phyloP scores from a whole-genome alignment of 2,113 vertebrate species.

The Syngnathoides biaculeatus region DNA sequence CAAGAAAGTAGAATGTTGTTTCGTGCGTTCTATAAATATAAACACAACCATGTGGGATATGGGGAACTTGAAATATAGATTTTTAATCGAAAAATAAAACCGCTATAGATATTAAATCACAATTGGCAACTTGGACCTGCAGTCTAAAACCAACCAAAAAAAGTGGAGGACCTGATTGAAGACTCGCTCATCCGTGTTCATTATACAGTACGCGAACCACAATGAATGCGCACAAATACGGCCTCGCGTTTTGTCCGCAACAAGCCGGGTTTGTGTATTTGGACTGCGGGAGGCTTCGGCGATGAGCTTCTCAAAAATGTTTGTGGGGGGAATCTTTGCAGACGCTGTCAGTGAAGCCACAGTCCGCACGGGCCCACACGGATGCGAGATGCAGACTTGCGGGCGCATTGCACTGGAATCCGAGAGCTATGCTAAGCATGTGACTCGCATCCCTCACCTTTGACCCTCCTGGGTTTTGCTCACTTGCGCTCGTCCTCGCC shows the following conservation, averaged over 20 bases:
- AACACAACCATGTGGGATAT: too few species aligned
- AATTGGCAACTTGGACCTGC: neutral
- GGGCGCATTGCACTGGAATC: conserved; percentile 13
- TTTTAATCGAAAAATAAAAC: neutral
- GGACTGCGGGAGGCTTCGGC: conserved; percentile 32
- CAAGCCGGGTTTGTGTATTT: conserved; percentile 46
- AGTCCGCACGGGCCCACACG: conserved; percentile 35
- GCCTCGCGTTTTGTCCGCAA: conserved; percentile 23
- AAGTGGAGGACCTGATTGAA: neutral
- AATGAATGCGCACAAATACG: conserved; percentile 16
- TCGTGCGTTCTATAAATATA: neutral
- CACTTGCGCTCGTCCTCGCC: neutral
- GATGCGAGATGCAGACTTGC: conserved; percentile 21
- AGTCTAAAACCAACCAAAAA: neutral
- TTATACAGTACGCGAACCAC: neutral
- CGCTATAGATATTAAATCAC: neutral
- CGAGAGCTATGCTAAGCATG: neutral
- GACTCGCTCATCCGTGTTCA: neutral
- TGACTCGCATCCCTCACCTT: conserved; percentile 36
- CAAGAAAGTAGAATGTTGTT: neutral
- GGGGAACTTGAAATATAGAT: too few species aligned
- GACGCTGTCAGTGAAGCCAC: conserved; percentile 46
- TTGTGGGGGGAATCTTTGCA: conserved; percentile 40
- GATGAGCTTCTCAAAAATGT: conserved; percentile 39
- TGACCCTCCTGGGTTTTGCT: conserved; percentile 29